A percentile compares a stretch with the other conserved stretches of the same genome.
Evolutionary conservation across 1,140 invertebrate species (phyloP).

Genomic region (Aleiodes sp.): DNA sequence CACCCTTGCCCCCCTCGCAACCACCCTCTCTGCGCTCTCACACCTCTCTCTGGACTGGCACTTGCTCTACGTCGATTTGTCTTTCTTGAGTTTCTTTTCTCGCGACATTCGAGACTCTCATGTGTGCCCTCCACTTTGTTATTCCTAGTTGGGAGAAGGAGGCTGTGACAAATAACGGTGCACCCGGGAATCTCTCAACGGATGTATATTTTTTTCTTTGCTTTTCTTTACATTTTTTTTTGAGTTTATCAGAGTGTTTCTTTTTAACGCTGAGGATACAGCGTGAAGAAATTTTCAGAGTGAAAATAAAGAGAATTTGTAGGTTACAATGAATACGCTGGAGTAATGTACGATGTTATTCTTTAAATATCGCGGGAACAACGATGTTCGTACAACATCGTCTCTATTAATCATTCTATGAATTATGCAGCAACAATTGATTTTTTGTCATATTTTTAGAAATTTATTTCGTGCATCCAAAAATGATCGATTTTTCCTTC

Average conservation of each 20-base stretch:
- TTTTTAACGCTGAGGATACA: too few species aligned
- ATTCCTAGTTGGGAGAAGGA: slow-evolving; percentile 5
- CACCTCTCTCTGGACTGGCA: slow-evolving; percentile 6
- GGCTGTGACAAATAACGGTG: slow-evolving; percentile 23
- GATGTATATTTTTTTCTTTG: slow-evolving; percentile 5
- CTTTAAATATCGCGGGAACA: too few species aligned
- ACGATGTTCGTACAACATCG: too few species aligned
- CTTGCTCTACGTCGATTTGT: slow-evolving; percentile 19
- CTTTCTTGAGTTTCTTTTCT: slow-evolving; percentile 11
- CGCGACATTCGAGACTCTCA: slow-evolving; percentile 16
- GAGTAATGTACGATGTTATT: too few species aligned
- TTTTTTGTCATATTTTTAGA: too few species aligned
- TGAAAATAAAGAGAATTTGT: background rate
- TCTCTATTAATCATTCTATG: too few species aligned
- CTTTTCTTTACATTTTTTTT: background rate
- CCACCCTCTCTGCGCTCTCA: slow-evolving; percentile 10
- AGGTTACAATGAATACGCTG: too few species aligned
- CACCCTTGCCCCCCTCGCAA: background rate
- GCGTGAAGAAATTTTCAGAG: too few species aligned
- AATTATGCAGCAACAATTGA: too few species aligned
- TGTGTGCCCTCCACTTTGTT: slow-evolving; percentile 18
- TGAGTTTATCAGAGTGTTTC: slow-evolving; percentile 3
- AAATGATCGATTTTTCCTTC: too few species aligned
- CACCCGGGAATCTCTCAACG: slow-evolving; percentile 6
- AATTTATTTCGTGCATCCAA: too few species aligned